phyloP scores from a whole-genome alignment of 2,797 vertebrate species.

The Coreius guichenoti region DNA sequence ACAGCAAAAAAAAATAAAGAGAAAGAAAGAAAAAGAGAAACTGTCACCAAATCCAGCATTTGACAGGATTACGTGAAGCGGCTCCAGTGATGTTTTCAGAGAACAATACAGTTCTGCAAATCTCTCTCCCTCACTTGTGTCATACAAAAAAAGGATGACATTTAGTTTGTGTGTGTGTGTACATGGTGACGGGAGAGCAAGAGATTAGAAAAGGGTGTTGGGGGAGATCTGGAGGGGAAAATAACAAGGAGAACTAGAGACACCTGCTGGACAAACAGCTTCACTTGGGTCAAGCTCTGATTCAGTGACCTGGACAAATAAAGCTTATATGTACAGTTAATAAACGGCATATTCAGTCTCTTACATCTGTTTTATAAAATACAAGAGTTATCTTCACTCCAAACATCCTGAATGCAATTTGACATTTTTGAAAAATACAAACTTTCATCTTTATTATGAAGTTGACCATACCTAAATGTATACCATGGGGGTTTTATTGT shows the following conservation, averaged over 20 bases:
- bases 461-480: not conserved
- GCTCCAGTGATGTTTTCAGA: constrained; percentile 56
- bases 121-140: constrained; percentile 36
- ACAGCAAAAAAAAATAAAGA: not conserved
- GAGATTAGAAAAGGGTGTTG: constrained; percentile 31
- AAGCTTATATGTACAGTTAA: too few relatives aligned
- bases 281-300: constrained; percentile 24
- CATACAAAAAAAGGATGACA: constrained; percentile 27
- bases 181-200: not conserved
- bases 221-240: constrained; percentile 19
- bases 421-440: too few relatives aligned
- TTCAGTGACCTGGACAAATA: not conserved
- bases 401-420: not conserved
- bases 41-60: constrained; percentile 59
- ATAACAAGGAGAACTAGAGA: constrained; percentile 58
- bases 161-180: constrained; percentile 10
- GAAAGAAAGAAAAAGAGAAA: constrained; percentile 20
- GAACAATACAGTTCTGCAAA: constrained; percentile 45
- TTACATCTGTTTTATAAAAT: not conserved
- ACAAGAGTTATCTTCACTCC: not conserved
- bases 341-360: not conserved
- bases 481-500: not conserved
- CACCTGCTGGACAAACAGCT: constrained; percentile 74
- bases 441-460: too few relatives aligned
- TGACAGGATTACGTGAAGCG: constrained; percentile 60